Conservation (phyloP, 30 jellyfish, hydroid and myxozoan genomes). For the Clytia hemisphaerica region DNA sequence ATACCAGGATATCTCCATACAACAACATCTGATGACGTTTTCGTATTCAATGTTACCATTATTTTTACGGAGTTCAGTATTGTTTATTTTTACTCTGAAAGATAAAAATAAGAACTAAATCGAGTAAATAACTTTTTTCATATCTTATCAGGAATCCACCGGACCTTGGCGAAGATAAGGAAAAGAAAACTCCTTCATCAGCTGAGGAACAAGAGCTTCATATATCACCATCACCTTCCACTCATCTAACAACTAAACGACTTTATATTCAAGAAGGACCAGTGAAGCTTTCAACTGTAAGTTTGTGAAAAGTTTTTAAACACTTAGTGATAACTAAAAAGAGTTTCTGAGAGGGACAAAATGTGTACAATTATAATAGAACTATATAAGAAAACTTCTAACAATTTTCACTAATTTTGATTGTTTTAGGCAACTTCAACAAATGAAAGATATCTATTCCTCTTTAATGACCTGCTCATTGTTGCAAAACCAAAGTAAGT, state of each 20-base stretch:
- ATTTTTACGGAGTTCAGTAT: too few species aligned
- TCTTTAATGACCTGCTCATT: constrained; percentile 73
- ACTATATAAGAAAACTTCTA: neutral
- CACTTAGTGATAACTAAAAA: neutral
- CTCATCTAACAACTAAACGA: constrained; percentile 43
- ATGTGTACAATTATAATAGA: neutral
- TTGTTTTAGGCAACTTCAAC: constrained; percentile 54
- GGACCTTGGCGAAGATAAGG: too few species aligned
- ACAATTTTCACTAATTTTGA: neutral
- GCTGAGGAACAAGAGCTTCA: constrained; percentile 58
- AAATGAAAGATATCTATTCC: constrained; percentile 59
- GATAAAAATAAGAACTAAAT: too few species aligned
- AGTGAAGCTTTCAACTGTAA: constrained; percentile 68
- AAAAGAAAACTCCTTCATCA: constrained; percentile 30
- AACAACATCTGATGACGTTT: too few species aligned
- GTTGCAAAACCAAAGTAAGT: constrained; percentile 92
- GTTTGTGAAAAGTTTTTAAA: constrained; percentile 1
- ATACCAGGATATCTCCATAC: too few species aligned
- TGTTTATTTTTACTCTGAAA: too few species aligned
- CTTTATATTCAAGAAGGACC: constrained; percentile 83
- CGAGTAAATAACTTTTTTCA: too few species aligned
- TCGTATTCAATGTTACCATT: too few species aligned
- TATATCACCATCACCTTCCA: constrained; percentile 10
- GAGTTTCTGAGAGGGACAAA: neutral
- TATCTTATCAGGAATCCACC: too few species aligned